Conservation (phyloP, 2,797 vertebrate genomes). For the Lateolabrax maculatus region DNA sequence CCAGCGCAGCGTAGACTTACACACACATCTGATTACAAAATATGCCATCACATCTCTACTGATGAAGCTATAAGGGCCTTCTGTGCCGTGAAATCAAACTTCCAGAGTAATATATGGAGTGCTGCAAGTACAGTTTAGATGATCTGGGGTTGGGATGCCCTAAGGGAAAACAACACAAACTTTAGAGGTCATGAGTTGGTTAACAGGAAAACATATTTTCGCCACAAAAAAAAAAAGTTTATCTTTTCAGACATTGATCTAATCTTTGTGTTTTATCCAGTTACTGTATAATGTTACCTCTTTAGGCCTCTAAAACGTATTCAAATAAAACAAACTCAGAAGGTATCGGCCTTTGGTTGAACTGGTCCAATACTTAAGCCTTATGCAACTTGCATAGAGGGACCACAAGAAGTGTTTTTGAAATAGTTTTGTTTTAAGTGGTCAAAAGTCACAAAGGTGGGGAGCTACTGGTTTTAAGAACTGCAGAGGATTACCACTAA, state of each 20-base stretch:
- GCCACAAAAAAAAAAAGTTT: background rate
- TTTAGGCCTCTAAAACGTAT: background rate
- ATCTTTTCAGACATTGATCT: background rate
- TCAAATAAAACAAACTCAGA: background rate
- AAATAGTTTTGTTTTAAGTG: background rate
- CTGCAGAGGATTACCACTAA: background rate
- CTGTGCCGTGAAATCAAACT: slow-evolving; percentile 17
- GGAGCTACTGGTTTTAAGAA: background rate
- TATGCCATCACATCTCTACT: slow-evolving; percentile 1
- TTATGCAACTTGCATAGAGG: too few relatives aligned
- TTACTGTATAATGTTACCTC: background rate
- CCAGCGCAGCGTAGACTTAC: slow-evolving; percentile 6
- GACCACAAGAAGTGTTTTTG: background rate
- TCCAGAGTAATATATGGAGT: background rate
- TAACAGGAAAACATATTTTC: background rate
- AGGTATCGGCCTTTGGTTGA: background rate
- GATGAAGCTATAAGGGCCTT: slow-evolving; percentile 14
- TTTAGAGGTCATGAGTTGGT: background rate
- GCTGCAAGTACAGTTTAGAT: background rate
- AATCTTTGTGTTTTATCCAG: background rate
- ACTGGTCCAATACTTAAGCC: background rate
- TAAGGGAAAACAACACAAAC: background rate
- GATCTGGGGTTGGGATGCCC: too few relatives aligned
- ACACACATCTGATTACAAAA: slow-evolving; percentile 52
- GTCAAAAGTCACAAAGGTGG: background rate